A percentile compares a stretch with the other conserved stretches of the same genome.
Conservation (phyloP, 37 sponge, comb jelly and placozoan species). For the Crambe crambe region DNA sequence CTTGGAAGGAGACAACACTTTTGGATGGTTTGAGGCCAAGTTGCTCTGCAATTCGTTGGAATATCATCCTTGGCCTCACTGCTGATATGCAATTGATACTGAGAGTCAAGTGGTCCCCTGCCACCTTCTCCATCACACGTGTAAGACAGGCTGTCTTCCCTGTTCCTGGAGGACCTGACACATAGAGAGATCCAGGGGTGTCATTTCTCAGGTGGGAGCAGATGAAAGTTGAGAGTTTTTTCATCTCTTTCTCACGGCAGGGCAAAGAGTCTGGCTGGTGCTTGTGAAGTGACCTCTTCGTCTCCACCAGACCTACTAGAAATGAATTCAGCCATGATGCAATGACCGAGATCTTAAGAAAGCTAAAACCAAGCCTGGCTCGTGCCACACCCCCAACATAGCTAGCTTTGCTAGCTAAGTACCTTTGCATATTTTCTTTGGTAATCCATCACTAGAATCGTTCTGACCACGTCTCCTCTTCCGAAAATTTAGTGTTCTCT, state of each 20-base stretch:
- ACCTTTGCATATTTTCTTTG: no score
- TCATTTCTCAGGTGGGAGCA: conserved; percentile 26
- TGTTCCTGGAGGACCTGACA: conserved; percentile 94
- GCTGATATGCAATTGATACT: conserved; percentile 71
- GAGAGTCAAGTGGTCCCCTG: background rate
- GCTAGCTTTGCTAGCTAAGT: no score
- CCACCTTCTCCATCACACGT: conserved; percentile 37
- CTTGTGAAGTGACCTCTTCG: conserved; percentile 51
- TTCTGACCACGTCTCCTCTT: no score
- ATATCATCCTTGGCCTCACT: conserved; percentile 41
- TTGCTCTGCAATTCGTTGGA: conserved; percentile 8
- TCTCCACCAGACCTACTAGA: no score
- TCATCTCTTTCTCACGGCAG: conserved; percentile 68
- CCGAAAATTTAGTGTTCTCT: no score
- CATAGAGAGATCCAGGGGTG: conserved; percentile 73
- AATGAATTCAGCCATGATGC: no score
- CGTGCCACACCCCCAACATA: no score
- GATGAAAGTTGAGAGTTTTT: conserved; percentile 44
- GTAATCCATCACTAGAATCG: no score
- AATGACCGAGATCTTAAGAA: no score
- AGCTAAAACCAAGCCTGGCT: no score
- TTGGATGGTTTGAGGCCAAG: conserved; percentile 9
- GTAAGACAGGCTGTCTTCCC: conserved; percentile 87
- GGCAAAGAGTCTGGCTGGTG: conserved; percentile 20
- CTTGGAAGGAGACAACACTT: background rate